Evolutionary conservation across 2,113 vertebrate genomes (phyloP).

Genomic region (Pelodiscus sinensis): DNA sequence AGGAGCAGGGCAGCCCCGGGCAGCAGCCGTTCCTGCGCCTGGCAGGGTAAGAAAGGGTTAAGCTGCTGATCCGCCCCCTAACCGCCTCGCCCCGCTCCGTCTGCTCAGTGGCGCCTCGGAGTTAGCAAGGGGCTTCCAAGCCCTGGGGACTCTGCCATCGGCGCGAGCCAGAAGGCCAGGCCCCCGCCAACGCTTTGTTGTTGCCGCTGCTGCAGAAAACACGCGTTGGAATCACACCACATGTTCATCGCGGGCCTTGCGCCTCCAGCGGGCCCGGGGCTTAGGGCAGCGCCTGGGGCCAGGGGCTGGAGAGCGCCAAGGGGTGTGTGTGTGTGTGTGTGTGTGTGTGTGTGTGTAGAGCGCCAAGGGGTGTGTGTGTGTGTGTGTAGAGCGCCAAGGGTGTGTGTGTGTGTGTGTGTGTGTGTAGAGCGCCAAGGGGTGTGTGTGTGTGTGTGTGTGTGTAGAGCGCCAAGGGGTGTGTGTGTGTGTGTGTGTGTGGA

Average conservation of each 20-base stretch:
- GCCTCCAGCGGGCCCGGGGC: background rate
- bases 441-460: no score
- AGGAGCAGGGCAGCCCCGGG: background rate
- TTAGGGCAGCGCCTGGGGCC: background rate
- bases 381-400: no score
- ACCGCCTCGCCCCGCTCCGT: slow-evolving; percentile 85
- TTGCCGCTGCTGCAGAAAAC: background rate
- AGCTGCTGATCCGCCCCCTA: slow-evolving; percentile 74
- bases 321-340: no score
- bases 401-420: no score
- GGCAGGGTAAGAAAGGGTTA: slow-evolving; percentile 51
- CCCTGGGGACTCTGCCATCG: slow-evolving; percentile 85
- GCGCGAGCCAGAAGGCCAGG: slow-evolving; percentile 82
- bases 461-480: no score
- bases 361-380: no score
- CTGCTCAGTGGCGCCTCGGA: slow-evolving; percentile 87
- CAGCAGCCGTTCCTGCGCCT: no score
- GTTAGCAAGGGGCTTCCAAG: slow-evolving; percentile 84
- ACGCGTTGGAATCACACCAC: background rate
- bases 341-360: no score
- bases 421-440: no score
- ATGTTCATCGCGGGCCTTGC: background rate
- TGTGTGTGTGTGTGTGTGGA: no score
- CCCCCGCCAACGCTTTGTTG: slow-evolving; percentile 15
- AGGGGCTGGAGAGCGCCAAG: background rate